These are phyloP conservation scores for Apocheima hispidaria DNA, from an alignment of 2,888 invertebrate species.

Conservation along the genomic window DNA sequence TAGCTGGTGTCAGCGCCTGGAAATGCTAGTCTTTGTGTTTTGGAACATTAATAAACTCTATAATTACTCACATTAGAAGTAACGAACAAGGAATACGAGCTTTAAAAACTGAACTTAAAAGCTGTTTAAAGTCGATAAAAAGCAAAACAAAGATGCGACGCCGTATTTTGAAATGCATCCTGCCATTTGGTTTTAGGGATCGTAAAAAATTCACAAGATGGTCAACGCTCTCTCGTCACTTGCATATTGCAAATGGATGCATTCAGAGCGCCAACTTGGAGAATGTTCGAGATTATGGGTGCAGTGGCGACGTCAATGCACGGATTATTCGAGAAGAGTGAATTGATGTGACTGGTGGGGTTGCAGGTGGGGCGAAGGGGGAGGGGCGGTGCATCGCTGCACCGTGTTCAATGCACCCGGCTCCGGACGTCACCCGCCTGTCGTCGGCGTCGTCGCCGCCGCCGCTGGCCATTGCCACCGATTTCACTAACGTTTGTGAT, in stretches of 20 bases:
- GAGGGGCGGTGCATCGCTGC: slow-evolving; percentile 63
- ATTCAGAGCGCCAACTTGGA: slow-evolving; percentile 52
- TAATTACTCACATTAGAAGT: no score
- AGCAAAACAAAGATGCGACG: slow-evolving; percentile 24
- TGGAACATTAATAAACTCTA: no score
- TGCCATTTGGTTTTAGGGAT: slow-evolving; percentile 44
- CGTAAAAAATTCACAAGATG: slow-evolving; percentile 54
- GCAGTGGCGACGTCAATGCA: slow-evolving; percentile 74
- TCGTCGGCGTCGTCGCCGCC: slow-evolving; percentile 44
- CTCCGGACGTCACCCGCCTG: slow-evolving; percentile 49
- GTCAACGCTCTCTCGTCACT: slow-evolving; percentile 48
- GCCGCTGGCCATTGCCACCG: slow-evolving; percentile 72
- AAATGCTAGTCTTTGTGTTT: no score
- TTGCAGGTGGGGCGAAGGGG: slow-evolving; percentile 44
- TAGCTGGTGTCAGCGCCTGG: no score
- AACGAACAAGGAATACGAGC: background rate
- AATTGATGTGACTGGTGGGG: slow-evolving; percentile 40
- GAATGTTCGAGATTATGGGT: slow-evolving; percentile 68
- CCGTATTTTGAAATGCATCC: slow-evolving; percentile 43
- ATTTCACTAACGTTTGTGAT: slow-evolving; percentile 64
- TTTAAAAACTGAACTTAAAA: background rate
- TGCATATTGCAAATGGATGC: slow-evolving; percentile 63
- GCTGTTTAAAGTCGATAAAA: slow-evolving; percentile 15
- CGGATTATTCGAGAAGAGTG: slow-evolving; percentile 77
- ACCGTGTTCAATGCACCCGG: slow-evolving; percentile 68